Base-by-base conservation (phyloP, 2,888 invertebrate genomes). In the Congeria kusceri region DNA sequence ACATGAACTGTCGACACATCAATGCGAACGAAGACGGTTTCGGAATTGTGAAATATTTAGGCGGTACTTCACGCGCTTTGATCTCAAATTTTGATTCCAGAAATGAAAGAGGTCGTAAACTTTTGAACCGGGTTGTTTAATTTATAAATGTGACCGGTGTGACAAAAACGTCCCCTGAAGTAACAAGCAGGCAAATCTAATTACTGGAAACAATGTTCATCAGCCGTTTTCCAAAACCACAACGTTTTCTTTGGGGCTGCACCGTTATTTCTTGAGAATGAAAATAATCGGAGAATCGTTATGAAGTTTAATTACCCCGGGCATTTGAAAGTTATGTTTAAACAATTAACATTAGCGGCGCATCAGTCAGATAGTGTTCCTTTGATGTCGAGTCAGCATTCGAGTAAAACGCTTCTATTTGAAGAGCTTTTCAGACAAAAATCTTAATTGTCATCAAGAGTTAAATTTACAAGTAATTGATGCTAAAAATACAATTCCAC, bases 41-140 rank as follows among this genome's bases (percentile, higher is more conserved):
- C 58, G 57, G 23, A 56, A 64, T 49, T 49, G 39, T 39, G 39
- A 39, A 39, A 39, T 39, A 39, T 39, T 39, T 39, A 39, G 39
- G 39, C 15, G 39, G 39, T 39, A 39, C 9, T 39, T 39, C 39
- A 39, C 39, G 9, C 39, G 72, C 59, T 65, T 69, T 65, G 63
- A 57, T 71, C 47, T 32, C 13, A 59, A 49, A 66, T 71, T 39
- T 71, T 65, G 64, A 49, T 49, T 44, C 46, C 69, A 69, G 68
- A 62, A 75, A 78, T 78, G 58, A 77, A 82, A 69, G 71, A 49
- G 61, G 71, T 57, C 15, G 23, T 25, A 67, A 66, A 78, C 82
- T 77, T 82, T 78, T 82, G 82, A 82, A 78, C 82, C 58, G 66
- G 69, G 44, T 66, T 70, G 49, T 57, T 53, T 39, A 69, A 49